Percentiles rank a stretch among this genome's conserved stretches.
phyloP scores from a whole-genome alignment of 2,888 invertebrate genomes.

The Sarcophaga rosellei region DNA sequence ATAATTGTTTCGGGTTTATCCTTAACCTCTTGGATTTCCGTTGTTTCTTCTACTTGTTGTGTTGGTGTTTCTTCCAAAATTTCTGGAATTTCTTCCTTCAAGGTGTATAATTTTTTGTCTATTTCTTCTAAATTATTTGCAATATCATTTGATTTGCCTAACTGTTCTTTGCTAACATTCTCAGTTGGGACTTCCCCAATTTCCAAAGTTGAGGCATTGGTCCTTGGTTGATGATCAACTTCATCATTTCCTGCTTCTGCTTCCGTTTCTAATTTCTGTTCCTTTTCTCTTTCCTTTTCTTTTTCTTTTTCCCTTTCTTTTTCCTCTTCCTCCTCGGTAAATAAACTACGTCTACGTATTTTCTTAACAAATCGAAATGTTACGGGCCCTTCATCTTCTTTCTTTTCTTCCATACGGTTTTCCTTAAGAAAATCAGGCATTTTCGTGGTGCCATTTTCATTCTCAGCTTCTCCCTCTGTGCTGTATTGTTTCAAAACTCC shows the following conservation, averaged over 20 bases:
- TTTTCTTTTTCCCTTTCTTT: slow-evolving; percentile 70
- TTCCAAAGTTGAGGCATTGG: not conserved
- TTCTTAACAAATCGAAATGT: slow-evolving; percentile 79
- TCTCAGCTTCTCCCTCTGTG: slow-evolving; percentile 74
- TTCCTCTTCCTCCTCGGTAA: slow-evolving; percentile 76
- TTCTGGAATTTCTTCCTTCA: slow-evolving; percentile 30
- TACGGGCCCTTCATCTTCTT: slow-evolving; percentile 71
- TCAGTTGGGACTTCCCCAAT: not conserved
- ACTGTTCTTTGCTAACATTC: not conserved
- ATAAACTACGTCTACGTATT: slow-evolving; percentile 77
- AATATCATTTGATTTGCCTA: not conserved
- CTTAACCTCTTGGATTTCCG: not conserved
- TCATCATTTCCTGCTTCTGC: not conserved
- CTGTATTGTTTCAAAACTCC: slow-evolving; percentile 79
- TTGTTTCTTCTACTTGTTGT: not conserved
- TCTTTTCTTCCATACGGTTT: slow-evolving; percentile 5
- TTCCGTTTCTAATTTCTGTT: not conserved
- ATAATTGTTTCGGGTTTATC: not conserved
- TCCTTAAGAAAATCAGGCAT: not conserved
- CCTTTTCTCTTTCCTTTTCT: slow-evolving; percentile 61
- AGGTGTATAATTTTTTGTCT: slow-evolving; percentile 17
- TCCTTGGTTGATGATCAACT: not conserved
- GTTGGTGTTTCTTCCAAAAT: not conserved
- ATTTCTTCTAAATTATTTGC: not conserved
- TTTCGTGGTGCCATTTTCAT: slow-evolving; percentile 28